These are phyloP conservation scores for Epizoanthus rinbou DNA, from an alignment of 92 coral and sea anemone species.

Conservation along the genomic window DNA sequence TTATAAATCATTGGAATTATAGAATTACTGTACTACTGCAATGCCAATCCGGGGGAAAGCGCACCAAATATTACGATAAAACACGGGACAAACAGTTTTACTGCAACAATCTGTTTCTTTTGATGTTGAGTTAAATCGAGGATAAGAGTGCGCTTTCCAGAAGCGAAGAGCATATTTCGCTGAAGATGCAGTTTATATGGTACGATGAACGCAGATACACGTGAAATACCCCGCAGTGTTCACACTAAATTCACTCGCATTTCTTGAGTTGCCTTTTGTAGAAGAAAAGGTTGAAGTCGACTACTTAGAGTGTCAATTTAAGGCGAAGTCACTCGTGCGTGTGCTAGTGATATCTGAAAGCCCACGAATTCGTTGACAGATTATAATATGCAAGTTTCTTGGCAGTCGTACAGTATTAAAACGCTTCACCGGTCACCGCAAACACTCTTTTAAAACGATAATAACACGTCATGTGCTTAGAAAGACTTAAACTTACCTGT, in stretches of 20 bases:
- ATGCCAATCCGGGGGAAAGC: background rate
- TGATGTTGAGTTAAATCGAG: background rate
- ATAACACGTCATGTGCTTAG: background rate
- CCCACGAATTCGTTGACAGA: constrained; percentile 33
- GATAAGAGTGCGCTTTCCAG: background rate
- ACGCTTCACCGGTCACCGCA: constrained; percentile 32
- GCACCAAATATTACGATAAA: constrained; percentile 18
- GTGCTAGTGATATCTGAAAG: background rate
- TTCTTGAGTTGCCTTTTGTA: constrained; percentile 19
- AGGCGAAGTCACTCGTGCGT: constrained; percentile 20
- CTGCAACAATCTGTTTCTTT: background rate
- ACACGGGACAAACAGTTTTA: constrained; percentile 10
- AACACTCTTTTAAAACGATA: constrained; percentile 2
- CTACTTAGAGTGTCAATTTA: constrained; percentile 7
- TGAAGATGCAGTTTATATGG: background rate
- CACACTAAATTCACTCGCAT: background rate
- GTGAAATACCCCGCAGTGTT: constrained; percentile 29
- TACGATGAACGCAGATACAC: constrained; percentile 8
- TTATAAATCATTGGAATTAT: constrained; percentile 2
- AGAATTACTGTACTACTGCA: constrained; percentile 19
- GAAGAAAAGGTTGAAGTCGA: background rate
- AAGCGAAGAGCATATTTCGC: constrained; percentile 7
- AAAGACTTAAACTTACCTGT: constrained; percentile 19
- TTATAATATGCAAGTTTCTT: background rate
- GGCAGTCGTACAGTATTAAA: background rate